These are phyloP conservation scores for Plebejus melissa DNA, from an alignment of 2,888 invertebrate genomes.

Conservation along the genomic window DNA sequence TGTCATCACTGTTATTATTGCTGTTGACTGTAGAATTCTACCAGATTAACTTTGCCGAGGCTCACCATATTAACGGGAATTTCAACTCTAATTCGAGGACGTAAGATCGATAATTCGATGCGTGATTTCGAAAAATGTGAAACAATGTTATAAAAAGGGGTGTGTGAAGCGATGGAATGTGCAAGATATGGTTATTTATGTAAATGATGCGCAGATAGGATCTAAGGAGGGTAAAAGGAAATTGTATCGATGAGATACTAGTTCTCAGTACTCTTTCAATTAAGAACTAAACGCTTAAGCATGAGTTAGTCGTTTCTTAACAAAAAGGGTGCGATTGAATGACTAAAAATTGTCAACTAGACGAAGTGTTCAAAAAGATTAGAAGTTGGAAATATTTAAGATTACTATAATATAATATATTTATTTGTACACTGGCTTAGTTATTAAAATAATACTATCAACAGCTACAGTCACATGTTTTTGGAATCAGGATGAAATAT, in stretches of 20 bases:
- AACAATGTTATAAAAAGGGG: constrained; percentile 35
- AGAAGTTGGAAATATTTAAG: too few species aligned
- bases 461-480: too few species aligned
- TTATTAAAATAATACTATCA: too few species aligned
- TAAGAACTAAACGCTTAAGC: neutral
- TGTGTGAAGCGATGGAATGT: constrained; percentile 39
- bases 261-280: constrained; percentile 11
- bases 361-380: too few species aligned
- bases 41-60: constrained; percentile 23
- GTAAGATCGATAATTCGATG: constrained; percentile 26
- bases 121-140: neutral
- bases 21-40: constrained; percentile 32
- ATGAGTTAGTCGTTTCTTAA: neutral
- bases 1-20: constrained; percentile 46
- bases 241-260: constrained; percentile 26
- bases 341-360: neutral
- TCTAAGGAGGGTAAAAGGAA: constrained; percentile 31
- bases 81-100: constrained; percentile 23
- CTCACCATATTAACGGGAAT: neutral
- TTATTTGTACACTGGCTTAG: too few species aligned
- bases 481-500: too few species aligned
- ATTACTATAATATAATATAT: too few species aligned
- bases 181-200: constrained; percentile 44
- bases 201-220: constrained; percentile 41
- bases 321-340: neutral